Conservation (phyloP, 2,113 vertebrate genomes). For the Ceyx cyanopectus region DNA sequence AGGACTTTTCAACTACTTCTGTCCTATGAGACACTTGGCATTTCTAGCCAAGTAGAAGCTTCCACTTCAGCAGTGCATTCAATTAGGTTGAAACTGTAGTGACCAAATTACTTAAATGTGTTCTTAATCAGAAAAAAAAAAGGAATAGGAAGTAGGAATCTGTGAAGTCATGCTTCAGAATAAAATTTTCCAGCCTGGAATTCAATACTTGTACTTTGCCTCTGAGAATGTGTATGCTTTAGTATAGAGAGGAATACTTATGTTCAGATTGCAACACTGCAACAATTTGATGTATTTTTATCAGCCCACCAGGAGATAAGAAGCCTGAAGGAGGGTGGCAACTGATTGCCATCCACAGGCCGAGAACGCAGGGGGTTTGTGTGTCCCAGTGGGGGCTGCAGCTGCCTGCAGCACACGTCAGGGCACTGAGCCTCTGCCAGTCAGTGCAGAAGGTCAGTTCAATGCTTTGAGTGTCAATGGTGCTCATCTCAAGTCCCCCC, state of each 20-base stretch:
- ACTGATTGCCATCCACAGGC: too few relatives aligned
- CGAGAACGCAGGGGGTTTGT: too few relatives aligned
- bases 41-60: not conserved
- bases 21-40: not conserved
- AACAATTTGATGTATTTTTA: not conserved
- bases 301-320: too few relatives aligned
- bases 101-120: not conserved
- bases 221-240: not conserved
- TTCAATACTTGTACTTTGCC: not conserved
- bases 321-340: too few relatives aligned
- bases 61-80: constrained; percentile 7
- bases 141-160: not conserved
- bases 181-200: not conserved
- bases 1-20: not conserved
- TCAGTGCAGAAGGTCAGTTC: too few relatives aligned
- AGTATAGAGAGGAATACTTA: not conserved
- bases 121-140: not conserved
- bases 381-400: too few relatives aligned
- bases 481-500: too few relatives aligned
- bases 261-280: not conserved
- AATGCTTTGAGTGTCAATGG: too few relatives aligned
- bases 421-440: too few relatives aligned
- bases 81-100: not conserved
- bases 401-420: too few relatives aligned
- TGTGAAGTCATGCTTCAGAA: not conserved